Percentiles rank a stretch among this genome's conserved stretches.
phyloP scores from a whole-genome alignment of 2,888 invertebrate species.

The Amphipoea lucens region DNA sequence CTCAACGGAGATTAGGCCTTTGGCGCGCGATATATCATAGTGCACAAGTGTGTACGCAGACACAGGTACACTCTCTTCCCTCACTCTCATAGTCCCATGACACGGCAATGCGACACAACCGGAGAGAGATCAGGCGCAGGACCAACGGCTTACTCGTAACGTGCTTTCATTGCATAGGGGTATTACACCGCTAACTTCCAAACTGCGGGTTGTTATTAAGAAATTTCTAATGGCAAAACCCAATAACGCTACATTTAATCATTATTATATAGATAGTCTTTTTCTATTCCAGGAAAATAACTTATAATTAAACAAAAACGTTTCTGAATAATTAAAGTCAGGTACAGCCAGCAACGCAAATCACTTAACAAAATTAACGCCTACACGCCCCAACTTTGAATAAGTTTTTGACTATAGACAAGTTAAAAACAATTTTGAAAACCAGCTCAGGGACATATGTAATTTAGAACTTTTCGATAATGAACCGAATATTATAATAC shows the following conservation, averaged over 20 bases:
- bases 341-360: slow-evolving; percentile 6
- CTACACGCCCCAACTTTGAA: slow-evolving; percentile 8
- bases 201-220: too few relatives aligned
- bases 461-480: slow-evolving; percentile 8
- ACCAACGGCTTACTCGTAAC: too few relatives aligned
- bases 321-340: slow-evolving; percentile 25
- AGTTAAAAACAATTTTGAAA: slow-evolving; percentile 26
- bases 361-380: slow-evolving; percentile 13
- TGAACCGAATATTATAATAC: not conserved
- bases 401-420: not conserved
- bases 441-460: slow-evolving; percentile 11
- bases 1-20: too few relatives aligned
- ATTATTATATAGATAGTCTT: not conserved
- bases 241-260: not conserved
- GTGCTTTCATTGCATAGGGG: too few relatives aligned
- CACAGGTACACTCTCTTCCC: too few relatives aligned
- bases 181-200: too few relatives aligned
- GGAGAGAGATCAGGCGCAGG: too few relatives aligned
- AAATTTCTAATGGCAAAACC: too few relatives aligned
- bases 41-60: too few relatives aligned
- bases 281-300: not conserved
- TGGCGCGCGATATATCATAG: too few relatives aligned
- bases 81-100: too few relatives aligned
- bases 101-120: too few relatives aligned
- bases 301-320: not conserved